These are phyloP conservation scores for Chrysogorgia sp. DNA, from an alignment of 92 coral and sea anemone species.

Conservation along the genomic window DNA sequence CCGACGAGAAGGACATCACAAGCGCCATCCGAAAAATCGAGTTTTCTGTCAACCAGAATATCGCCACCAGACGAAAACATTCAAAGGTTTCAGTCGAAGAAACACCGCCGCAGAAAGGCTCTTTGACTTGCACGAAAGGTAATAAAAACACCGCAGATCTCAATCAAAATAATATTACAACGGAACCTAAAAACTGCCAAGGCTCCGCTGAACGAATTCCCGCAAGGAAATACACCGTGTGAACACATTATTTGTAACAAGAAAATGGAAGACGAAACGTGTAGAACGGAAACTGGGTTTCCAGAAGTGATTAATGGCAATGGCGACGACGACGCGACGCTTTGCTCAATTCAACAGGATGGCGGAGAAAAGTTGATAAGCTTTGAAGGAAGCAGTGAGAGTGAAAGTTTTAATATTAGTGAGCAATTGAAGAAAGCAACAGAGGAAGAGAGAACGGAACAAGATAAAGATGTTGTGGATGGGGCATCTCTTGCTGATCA, in stretches of 20 bases:
- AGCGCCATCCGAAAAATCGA: constrained; percentile 80
- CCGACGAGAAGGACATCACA: constrained; percentile 81
- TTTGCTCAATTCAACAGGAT: constrained; percentile 10
- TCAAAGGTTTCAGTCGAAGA: constrained; percentile 65
- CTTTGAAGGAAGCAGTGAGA: not conserved
- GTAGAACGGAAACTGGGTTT: constrained; percentile 1
- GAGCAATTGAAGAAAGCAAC: not conserved
- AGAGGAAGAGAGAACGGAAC: not conserved
- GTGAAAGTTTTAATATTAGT: not conserved
- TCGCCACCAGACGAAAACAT: constrained; percentile 56
- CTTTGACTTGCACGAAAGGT: not conserved
- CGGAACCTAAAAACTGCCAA: not conserved
- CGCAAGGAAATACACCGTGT: not conserved
- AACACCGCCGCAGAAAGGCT: constrained; percentile 39
- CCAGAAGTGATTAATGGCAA: not conserved
- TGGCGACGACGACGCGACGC: not conserved
- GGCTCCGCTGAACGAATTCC: not conserved
- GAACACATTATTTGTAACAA: not conserved
- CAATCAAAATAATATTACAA: constrained; percentile 28
- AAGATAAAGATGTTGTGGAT: constrained; percentile 10
- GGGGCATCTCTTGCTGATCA: constrained; percentile 2
- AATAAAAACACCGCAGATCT: constrained; percentile 22
- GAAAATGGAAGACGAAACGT: constrained; percentile 7
- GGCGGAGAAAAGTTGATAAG: not conserved
- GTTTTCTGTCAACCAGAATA: constrained; percentile 60